Evolutionary conservation across 2,888 invertebrate species (phyloP), one percentile per base, ranked within the genome.

Genomic region (Neelides folsomi): DNA sequence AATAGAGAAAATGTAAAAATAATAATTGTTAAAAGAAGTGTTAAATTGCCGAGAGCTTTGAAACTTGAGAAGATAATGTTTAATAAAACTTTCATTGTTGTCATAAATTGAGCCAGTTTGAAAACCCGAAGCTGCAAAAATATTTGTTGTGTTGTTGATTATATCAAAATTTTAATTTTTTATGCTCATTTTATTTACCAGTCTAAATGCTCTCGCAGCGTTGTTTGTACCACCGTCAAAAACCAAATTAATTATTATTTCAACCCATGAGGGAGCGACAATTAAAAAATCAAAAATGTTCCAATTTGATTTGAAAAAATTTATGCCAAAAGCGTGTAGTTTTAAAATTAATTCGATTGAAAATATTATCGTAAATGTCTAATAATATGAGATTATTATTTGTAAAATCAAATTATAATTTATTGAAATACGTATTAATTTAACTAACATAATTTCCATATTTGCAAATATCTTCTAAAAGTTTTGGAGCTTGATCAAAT

Each of bases 1-100:
- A 94, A 88, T 66, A 94, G 92, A 71, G 94, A 93, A 73, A 94
- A 94, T 73, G 94, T 94, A 73, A 93, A 94, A 73, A 94, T 90
- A 68, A 94, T 88, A 74, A 94, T 93, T 67, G 88, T 83, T 69
- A 94, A 80, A 67, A 94, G 90, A 70, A 93, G 82, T 57, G 92
- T 93, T 68, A 94, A 79, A 75, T 94, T 93, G 73, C 90, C 93
- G 67, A 94, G 79, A 66, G 93, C 93, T 68, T 93, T 92, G 70
- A 94, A 85, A 53, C 93, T 90, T 67, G 88, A 90, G 72, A 92
- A 86, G 70, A 94, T 93, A 71, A 94, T 94, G 75, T 89, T 89
- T 70, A 94, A 79, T 63, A 94, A 78, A 65, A 93, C 86, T 75
- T 90, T 86, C 93, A 94, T 93, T 59, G 94, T 94, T 65, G 90